Evolutionary conservation across 2,797 vertebrate species (phyloP), one percentile per base, ranked within the genome.

Genomic region (Aselliscus stoliczkanus): DNA sequence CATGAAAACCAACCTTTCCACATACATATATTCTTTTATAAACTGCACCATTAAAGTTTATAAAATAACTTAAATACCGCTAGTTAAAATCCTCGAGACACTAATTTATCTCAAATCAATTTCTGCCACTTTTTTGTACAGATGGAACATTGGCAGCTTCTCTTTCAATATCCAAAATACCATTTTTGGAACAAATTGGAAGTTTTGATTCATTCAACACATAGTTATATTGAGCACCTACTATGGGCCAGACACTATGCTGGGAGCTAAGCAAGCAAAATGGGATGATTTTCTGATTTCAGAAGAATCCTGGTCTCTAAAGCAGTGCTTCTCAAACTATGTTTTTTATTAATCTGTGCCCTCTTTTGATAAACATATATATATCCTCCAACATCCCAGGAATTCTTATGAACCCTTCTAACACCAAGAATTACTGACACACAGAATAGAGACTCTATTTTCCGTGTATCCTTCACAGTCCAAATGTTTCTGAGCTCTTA

Each of bases 181-280:
- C 14, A 95, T n/a, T 96, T 96, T 84, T 76, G 34, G 88, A 93
- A 89, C 64, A 62, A 91, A 96, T 86, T 17, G 83, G 75, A 97
- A 73, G 29, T 92, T 97, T 94, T 89, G 87, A 97, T 97, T 97
- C 97, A 98, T 97, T 98, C 97, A 97, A 96, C 94, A 96, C 93
- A 97, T 75, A 95, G 91, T 96, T 94, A 88, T 56, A 93, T 81
- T 95, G 89, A 96, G 88, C 56, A 93, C 88, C 65, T 97, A 94
- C 93, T 94, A 90, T 79, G 87, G 79, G 85, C 87, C 88, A 93
- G 88, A 81, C 17, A 60, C 95, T 96, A 65, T 27, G n/a, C 79
- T 96, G 65, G 37, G n/a, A 93, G 90, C 70, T 65, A 13, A 94
- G 42, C 79, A 97, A 96, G 95, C 96, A 97, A 96, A 96, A 96